phyloP scores from a whole-genome alignment of 2,113 vertebrate species.

The Athene noctua region DNA sequence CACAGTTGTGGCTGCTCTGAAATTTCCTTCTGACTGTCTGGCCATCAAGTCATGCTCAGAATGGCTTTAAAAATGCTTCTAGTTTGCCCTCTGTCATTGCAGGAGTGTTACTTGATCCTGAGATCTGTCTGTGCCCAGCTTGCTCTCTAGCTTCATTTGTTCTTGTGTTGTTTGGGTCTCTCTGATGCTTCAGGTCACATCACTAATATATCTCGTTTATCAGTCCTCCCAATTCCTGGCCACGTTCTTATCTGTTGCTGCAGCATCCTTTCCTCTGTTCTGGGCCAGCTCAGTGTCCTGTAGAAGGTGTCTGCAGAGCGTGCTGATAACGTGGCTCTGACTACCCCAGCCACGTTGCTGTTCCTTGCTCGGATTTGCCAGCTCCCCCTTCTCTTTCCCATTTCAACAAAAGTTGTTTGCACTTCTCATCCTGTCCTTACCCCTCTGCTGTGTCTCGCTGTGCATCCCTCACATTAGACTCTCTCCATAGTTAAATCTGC shows the following conservation, averaged over 20 bases:
- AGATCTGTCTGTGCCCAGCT: neutral
- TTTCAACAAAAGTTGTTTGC: neutral
- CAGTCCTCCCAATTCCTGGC: neutral
- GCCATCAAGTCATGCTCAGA: neutral
- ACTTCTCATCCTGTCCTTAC: neutral
- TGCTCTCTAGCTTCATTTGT: neutral
- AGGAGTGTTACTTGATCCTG: rapidly evolving
- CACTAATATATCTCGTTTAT: neutral
- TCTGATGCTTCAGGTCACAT: neutral
- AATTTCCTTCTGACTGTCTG: neutral
- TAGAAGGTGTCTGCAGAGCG: neutral
- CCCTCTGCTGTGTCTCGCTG: neutral
- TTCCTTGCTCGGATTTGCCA: neutral
- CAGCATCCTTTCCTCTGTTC: neutral
- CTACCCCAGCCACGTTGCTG: rapidly evolving
- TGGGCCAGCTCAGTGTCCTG: neutral
- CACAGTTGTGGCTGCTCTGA: neutral
- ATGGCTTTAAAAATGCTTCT: neutral
- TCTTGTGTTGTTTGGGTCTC: neutral
- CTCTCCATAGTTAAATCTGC: neutral
- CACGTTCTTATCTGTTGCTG: neutral
- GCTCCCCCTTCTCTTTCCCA: neutral
- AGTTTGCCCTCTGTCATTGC: neutral
- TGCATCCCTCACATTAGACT: neutral
- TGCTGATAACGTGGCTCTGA: neutral